phyloP scores from a whole-genome alignment of 2,888 invertebrate genomes.

The Drosophila anceps region DNA sequence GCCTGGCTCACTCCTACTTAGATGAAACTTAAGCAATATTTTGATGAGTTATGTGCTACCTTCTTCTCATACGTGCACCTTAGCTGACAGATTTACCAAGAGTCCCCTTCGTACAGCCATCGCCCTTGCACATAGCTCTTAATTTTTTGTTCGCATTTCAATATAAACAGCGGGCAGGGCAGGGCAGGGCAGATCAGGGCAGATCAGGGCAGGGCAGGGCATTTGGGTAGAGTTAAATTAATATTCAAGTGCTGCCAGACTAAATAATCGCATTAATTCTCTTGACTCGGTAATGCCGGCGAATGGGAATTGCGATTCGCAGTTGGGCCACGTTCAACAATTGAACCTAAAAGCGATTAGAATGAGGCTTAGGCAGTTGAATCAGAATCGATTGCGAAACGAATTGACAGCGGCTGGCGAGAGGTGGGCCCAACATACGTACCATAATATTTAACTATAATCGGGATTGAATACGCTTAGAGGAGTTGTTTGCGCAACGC shows the following conservation, averaged over 20 bases:
- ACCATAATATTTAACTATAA: slow-evolving; percentile 14
- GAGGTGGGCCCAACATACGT: slow-evolving; percentile 1
- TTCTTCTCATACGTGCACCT: neutral
- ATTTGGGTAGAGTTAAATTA: slow-evolving; percentile 1
- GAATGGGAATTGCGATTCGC: neutral
- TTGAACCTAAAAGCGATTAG: slow-evolving; percentile 1
- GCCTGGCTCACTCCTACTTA: neutral
- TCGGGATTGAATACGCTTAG: slow-evolving; percentile 4
- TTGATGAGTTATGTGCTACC: neutral
- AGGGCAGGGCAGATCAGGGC: no score
- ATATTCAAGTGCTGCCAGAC: slow-evolving; percentile 4
- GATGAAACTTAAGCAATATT: neutral
- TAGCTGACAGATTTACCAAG: neutral
- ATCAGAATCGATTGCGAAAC: slow-evolving; percentile 3
- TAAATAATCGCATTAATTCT: slow-evolving; percentile 19
- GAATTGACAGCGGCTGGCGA: neutral
- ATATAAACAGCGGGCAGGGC: neutral
- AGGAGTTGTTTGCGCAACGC: neutral
- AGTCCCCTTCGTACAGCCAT: neutral
- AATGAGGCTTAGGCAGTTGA: neutral
- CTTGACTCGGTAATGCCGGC: slow-evolving; percentile 7
- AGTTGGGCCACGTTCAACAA: slow-evolving; percentile 6
- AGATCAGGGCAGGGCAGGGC: no score
- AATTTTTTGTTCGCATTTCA: neutral
- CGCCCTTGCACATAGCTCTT: neutral